Conservation (phyloP, 2,888 invertebrate genomes). For the Ptilodon capucinus region DNA sequence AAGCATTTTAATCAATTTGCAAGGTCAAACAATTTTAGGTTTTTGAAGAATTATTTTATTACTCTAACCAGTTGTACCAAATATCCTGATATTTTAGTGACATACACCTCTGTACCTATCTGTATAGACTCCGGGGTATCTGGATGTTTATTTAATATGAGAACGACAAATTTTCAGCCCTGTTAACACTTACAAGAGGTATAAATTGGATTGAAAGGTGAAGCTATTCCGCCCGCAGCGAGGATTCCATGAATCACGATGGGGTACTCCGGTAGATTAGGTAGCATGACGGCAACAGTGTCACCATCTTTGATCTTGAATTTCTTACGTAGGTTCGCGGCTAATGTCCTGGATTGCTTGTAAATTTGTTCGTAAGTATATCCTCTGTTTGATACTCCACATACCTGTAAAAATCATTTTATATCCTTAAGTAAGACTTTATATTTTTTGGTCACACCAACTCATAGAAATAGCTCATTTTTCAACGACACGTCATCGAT, state of each 20-base stretch:
- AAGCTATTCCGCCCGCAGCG: slow-evolving; percentile 84
- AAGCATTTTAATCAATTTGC: too few species aligned
- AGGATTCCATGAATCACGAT: slow-evolving; percentile 83
- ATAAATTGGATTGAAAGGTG: slow-evolving; percentile 88
- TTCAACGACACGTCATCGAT: too few species aligned
- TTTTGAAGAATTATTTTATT: too few species aligned
- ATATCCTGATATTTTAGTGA: too few species aligned
- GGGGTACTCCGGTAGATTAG: slow-evolving; percentile 88
- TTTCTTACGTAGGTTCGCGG: slow-evolving; percentile 82
- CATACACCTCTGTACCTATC: too few species aligned
- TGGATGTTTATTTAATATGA: too few species aligned
- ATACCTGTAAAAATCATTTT: slow-evolving; percentile 79
- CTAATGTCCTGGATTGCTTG: slow-evolving; percentile 81
- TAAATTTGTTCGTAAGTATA: slow-evolving; percentile 86
- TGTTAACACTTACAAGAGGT: slow-evolving; percentile 73
- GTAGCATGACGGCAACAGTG: slow-evolving; percentile 85
- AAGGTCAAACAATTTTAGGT: too few species aligned
- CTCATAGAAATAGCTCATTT: too few species aligned
- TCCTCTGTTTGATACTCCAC: slow-evolving; percentile 84
- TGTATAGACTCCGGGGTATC: too few species aligned
- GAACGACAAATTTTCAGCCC: neutral
- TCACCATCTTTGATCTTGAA: slow-evolving; percentile 84
- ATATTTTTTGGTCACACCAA: too few species aligned
- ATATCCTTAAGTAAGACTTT: neutral
- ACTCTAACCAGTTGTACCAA: too few species aligned